Conservation (phyloP, 2,797 vertebrate species). For the Limosa lapponica region DNA sequence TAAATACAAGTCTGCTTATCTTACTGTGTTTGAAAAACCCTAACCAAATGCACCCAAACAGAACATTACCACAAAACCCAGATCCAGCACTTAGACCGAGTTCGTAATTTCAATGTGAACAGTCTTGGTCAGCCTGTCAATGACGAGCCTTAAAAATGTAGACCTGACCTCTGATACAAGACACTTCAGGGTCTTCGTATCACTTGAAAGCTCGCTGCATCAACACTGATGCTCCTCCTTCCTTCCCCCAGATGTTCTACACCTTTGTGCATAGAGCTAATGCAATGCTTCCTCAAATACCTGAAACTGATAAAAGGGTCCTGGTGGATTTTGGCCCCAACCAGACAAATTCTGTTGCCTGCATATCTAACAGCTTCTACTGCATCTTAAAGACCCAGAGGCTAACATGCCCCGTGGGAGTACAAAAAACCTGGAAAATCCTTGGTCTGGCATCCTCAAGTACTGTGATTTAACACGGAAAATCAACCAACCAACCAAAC, state of each 20-base stretch:
- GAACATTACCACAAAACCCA: background rate
- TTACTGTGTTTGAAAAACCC: background rate
- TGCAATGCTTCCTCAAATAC: background rate
- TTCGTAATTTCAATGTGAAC: background rate
- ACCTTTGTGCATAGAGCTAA: background rate
- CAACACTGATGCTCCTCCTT: slow-evolving; percentile 38
- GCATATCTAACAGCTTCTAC: background rate
- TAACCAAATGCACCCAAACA: background rate
- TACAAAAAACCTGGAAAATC: background rate
- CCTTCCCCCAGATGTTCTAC: background rate
- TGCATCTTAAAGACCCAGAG: background rate
- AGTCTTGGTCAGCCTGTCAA: background rate
- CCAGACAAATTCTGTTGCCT: background rate
- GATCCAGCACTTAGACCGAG: background rate
- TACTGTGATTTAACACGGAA: background rate
- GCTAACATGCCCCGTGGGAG: background rate
- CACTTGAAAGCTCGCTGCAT: slow-evolving; percentile 38
- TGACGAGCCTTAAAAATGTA: background rate
- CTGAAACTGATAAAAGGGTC: background rate
- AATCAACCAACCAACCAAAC: background rate
- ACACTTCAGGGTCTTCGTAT: background rate
- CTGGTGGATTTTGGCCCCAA: background rate
- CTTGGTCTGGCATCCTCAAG: background rate
- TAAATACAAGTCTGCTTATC: background rate
- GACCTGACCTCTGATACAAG: background rate